Evolutionary conservation across 2,888 invertebrate species (phyloP).

Genomic region (Mesorhabditis belari): DNA sequence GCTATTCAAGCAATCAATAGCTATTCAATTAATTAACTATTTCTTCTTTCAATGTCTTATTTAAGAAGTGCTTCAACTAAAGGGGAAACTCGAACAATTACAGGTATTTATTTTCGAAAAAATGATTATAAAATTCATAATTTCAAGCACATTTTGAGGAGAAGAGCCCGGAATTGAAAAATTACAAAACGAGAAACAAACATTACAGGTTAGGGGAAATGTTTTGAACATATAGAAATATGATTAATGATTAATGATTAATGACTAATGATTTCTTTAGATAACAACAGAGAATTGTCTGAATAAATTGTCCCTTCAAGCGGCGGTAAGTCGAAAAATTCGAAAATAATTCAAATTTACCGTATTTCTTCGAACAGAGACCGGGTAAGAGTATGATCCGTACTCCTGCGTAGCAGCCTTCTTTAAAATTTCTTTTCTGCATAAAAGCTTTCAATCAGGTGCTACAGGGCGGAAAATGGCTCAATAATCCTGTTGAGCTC

Average conservation of each 20-base stretch:
- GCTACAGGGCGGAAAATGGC: too few relatives aligned
- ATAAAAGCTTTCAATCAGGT: too few relatives aligned
- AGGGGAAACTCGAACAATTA: conserved; percentile 2
- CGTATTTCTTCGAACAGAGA: too few relatives aligned
- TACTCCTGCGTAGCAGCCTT: too few relatives aligned
- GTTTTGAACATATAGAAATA: too few relatives aligned
- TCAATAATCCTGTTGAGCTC: too few relatives aligned
- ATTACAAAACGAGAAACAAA: background rate
- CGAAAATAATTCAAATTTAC: background rate
- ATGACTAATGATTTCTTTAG: background rate
- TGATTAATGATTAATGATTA: too few relatives aligned
- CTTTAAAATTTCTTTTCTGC: too few relatives aligned
- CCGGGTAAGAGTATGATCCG: too few relatives aligned
- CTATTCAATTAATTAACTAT: too few relatives aligned
- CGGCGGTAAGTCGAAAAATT: background rate
- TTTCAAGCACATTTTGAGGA: background rate
- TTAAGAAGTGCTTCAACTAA: background rate
- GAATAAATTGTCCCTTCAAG: background rate
- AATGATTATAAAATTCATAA: background rate
- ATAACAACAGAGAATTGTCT: background rate
- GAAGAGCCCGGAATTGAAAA: background rate
- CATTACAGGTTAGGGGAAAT: background rate
- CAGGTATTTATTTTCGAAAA: background rate
- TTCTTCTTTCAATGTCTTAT: too few relatives aligned
- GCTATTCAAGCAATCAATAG: too few relatives aligned